Evolutionary conservation across 2,797 vertebrate species (phyloP).

Genomic region (Podarcis lilfordi): DNA sequence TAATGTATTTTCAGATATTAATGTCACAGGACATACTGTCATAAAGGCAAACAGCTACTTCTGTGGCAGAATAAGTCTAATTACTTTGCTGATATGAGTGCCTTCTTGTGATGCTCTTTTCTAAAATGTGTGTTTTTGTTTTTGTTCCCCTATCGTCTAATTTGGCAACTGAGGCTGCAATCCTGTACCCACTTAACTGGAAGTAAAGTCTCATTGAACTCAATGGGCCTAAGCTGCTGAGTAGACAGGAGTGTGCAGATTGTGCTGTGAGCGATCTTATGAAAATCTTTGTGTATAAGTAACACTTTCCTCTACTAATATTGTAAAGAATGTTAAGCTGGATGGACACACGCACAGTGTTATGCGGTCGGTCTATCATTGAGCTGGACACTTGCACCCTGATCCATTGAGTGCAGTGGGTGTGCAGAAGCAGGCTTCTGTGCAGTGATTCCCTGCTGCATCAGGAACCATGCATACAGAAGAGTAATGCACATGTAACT

Average conservation of each 20-base stretch:
- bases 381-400: conserved; percentile 47
- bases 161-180: not conserved
- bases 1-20: not conserved
- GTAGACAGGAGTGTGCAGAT: not conserved
- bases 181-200: not conserved
- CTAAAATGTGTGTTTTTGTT: not conserved
- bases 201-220: not conserved
- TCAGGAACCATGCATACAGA: not conserved
- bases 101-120: conserved; percentile 4
- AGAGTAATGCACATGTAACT: not conserved
- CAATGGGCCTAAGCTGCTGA: not conserved
- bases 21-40: not conserved
- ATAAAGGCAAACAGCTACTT: not conserved
- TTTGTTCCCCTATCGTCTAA: not conserved
- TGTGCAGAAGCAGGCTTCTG: conserved; percentile 17
- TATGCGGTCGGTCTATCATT: conserved; percentile 55
- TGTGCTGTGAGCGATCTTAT: conserved; percentile 28
- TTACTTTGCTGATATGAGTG: not conserved
- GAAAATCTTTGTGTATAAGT: conserved; percentile 5
- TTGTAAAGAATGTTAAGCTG: conserved; percentile 23
- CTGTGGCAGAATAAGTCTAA: not conserved
- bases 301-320: conserved; percentile 18
- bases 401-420: not conserved
- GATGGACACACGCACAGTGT: not conserved
- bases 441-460: not conserved